Evolutionary conservation across 2,797 vertebrate species (phyloP), one percentile per base, ranked within the genome.

Genomic region (Clarias fuscus): DNA sequence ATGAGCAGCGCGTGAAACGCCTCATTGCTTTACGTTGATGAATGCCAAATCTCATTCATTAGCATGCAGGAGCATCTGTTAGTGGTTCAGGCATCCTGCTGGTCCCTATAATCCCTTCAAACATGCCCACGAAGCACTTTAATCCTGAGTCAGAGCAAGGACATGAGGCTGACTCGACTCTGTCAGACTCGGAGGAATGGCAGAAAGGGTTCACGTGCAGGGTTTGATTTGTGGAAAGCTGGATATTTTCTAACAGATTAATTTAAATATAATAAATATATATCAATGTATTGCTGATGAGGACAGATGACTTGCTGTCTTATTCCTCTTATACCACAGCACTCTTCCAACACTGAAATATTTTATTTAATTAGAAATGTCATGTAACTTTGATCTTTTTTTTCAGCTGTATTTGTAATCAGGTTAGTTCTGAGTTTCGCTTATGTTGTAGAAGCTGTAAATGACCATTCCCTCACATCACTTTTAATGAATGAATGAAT

Each of bases 61-160:
- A 86, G 76, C 64, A 76, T 81, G 64, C 86, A 84, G 61, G 58
- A 89, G 82, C 86, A 82, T 89, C 82, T 84, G 81, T 86, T 71
- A 77, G 76, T 56, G 18, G 64, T 27, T 27, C 76, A 53, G 33
- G 6, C 22, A 0, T 76, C 78, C 62, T 58, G 76, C 84, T 64
- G 84, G 20, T 79, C 76, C 37, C 77, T 30, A 30, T 89, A 87
- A 86, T 89, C 76, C 84, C 76, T 77, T 33, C 7, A 18, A 43
- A 62, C 64, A 82, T 84, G 76, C 61, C 30, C 77, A 68, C 82
- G 77, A 81, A 72, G 70, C 79, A 81, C 58, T 37, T 89, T 89
- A 82, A 62, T 79, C 76, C 88, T 58, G 75, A 79, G 37, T n/a
- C 43, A 83, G 48, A 67, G 61, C 65, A 22, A 61, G 30, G 76